phyloP scores from a whole-genome alignment of 2,888 invertebrate species.

The Drosophila meridionalis region DNA sequence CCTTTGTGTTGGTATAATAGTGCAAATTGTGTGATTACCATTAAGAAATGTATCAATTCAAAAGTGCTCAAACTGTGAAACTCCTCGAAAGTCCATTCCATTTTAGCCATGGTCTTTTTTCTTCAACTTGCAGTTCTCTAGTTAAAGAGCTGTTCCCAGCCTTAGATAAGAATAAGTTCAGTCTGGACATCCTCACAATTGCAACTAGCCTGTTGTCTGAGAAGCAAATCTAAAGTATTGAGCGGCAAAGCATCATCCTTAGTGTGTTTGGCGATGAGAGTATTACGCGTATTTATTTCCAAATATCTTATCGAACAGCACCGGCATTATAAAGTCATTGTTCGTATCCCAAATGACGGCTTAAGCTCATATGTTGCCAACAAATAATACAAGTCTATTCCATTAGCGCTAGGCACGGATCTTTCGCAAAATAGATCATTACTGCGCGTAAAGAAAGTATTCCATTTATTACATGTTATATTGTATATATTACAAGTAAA shows the following conservation, averaged over 20 bases:
- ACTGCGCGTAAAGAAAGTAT: not conserved
- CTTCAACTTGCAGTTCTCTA: not conserved
- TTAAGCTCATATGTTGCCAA: no score
- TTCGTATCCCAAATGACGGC: no score
- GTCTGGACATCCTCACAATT: not conserved
- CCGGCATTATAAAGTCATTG: no score
- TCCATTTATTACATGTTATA: not conserved
- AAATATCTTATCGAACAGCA: no score
- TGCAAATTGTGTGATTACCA: not conserved
- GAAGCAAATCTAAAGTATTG: no score
- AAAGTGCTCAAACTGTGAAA: not conserved
- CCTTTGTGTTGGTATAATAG: not conserved
- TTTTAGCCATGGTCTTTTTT: not conserved
- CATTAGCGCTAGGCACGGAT: no score
- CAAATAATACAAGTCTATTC: no score
- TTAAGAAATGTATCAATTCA: not conserved
- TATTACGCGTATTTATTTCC: no score
- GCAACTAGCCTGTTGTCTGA: no score
- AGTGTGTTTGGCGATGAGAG: not conserved
- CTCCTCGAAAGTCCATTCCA: not conserved
- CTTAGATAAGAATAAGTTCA: not conserved
- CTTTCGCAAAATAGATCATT: no score
- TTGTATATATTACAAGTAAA: not conserved
- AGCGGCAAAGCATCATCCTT: not conserved
- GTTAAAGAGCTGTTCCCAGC: not conserved